Conservation (phyloP, 2,888 invertebrate species). For the Eudasyphora cyanicolor region DNA sequence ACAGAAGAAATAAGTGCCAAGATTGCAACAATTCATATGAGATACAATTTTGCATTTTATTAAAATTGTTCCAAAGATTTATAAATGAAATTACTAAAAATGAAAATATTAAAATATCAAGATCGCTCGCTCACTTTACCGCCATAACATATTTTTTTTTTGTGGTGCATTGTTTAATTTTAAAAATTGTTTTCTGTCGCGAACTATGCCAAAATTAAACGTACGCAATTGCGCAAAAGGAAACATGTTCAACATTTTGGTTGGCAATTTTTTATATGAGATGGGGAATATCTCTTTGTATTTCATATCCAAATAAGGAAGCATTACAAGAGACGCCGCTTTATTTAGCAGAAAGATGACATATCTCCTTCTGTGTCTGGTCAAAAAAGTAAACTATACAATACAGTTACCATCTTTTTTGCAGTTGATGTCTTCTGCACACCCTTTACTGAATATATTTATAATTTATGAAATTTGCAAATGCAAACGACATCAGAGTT, state of each 20-base stretch:
- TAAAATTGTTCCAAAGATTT: slow-evolving; percentile 31
- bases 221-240: background rate
- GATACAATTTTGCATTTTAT: slow-evolving; percentile 58
- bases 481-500: background rate
- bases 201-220: background rate
- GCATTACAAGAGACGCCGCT: slow-evolving; percentile 18
- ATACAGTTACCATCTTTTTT: background rate
- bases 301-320: slow-evolving; percentile 8
- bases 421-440: background rate
- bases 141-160: background rate
- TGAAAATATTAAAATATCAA: slow-evolving; percentile 58
- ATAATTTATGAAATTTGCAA: slow-evolving; percentile 14
- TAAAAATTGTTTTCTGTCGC: background rate
- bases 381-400: background rate
- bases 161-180: background rate
- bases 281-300: background rate
- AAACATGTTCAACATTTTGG: background rate
- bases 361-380: background rate
- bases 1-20: background rate
- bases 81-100: slow-evolving; percentile 19
- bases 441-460: background rate
- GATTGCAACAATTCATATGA: slow-evolving; percentile 17
- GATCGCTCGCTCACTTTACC: slow-evolving; percentile 13
- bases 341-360: background rate
- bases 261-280: background rate